Evolutionary conservation across 1,140 invertebrate genomes (phyloP).

Genomic region (Leucophenga varia): DNA sequence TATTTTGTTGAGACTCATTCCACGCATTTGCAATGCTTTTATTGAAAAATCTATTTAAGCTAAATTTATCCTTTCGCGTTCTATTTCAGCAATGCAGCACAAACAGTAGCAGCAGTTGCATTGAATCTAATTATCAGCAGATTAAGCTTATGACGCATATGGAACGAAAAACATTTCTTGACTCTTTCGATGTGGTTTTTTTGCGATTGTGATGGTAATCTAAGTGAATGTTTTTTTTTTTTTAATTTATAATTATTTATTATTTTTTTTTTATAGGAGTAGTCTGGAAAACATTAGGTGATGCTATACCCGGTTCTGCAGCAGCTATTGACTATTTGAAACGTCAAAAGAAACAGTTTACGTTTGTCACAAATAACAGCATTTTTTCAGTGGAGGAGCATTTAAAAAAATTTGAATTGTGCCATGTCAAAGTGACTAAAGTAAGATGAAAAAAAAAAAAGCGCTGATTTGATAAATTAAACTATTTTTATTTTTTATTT

Average conservation of each 20-base stretch:
- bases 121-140: not conserved
- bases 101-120: too few species aligned
- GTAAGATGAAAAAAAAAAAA: too few species aligned
- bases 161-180: conserved; percentile 47
- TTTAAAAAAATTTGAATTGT: conserved; percentile 42
- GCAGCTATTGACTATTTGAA: conserved; percentile 60
- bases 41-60: too few species aligned
- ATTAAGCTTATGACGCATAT: conserved; percentile 26
- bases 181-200: conserved; percentile 57
- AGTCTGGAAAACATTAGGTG: conserved; percentile 58
- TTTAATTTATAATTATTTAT: too few species aligned
- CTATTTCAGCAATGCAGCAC: too few species aligned
- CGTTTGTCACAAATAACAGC: conserved; percentile 72
- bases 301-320: conserved; percentile 58
- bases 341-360: conserved; percentile 65
- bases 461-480: too few species aligned
- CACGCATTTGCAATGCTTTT: too few species aligned
- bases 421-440: conserved; percentile 55
- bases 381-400: conserved; percentile 48
- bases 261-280: conserved; percentile 58
- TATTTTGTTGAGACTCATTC: too few species aligned
- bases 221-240: too few species aligned
- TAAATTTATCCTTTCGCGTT: too few species aligned
- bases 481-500: too few species aligned
- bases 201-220: conserved; percentile 58